Conservation (phyloP, 2,797 vertebrate genomes). For the Gallirallus australis region DNA sequence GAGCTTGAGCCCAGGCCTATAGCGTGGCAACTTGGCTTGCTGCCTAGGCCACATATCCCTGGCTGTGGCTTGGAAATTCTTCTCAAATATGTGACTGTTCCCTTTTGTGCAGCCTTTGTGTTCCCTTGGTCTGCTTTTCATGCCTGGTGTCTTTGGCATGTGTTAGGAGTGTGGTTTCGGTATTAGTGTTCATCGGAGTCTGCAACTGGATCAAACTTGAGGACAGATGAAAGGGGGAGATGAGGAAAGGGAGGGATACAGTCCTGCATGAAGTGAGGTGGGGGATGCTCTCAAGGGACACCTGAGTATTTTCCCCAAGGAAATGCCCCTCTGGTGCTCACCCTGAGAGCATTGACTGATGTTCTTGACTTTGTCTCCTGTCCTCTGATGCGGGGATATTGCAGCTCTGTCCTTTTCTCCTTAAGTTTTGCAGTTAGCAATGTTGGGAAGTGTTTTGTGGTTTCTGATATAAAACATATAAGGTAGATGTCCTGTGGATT, state of each 20-base stretch:
- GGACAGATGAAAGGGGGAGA: background rate
- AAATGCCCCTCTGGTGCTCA: background rate
- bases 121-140: background rate
- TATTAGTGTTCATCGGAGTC: rapidly evolving
- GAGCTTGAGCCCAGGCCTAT: background rate
- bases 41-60: background rate
- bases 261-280: background rate
- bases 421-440: background rate
- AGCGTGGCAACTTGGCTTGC: background rate
- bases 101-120: background rate
- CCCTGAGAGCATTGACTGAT: background rate
- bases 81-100: background rate
- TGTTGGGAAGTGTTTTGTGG: background rate
- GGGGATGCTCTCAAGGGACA: background rate
- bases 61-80: background rate
- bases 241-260: background rate
- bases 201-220: background rate
- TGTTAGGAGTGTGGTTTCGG: background rate
- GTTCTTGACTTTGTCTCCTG: background rate
- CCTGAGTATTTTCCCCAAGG: background rate
- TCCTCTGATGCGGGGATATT: background rate
- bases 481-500: background rate
- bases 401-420: background rate
- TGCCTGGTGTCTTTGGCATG: rapidly evolving
- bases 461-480: background rate